These are phyloP conservation scores for Selenia dentaria DNA, from an alignment of 2,888 invertebrate species.

Conservation along the genomic window DNA sequence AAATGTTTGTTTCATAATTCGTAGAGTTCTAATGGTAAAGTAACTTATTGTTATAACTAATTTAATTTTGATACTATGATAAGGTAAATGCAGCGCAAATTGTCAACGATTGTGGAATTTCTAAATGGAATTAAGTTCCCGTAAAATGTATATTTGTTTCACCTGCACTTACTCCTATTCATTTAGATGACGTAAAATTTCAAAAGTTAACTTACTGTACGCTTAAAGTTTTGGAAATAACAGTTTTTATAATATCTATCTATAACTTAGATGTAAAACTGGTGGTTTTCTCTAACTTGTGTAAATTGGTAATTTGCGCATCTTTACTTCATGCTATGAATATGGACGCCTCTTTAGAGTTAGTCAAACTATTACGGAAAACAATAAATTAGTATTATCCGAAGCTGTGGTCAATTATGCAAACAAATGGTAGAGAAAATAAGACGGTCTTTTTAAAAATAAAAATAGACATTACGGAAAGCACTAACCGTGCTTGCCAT, in stretches of 20 bases:
- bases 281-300: constrained; percentile 67
- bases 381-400: constrained; percentile 24
- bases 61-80: constrained; percentile 42
- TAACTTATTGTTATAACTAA: constrained; percentile 43
- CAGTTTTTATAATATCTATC: constrained; percentile 65
- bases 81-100: constrained; percentile 49
- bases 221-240: constrained; percentile 53
- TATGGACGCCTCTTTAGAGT: constrained; percentile 81
- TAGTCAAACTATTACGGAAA: constrained; percentile 70
- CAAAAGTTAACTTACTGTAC: constrained; percentile 59
- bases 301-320: constrained; percentile 79
- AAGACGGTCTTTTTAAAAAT: too few species aligned
- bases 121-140: constrained; percentile 84
- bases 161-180: constrained; percentile 43
- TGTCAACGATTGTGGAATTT: constrained; percentile 51
- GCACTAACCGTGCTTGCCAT: too few species aligned
- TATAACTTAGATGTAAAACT: constrained; percentile 67
- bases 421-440: constrained; percentile 42
- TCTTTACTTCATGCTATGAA: constrained; percentile 77
- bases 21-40: constrained; percentile 40
- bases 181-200: constrained; percentile 66
- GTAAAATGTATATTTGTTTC: constrained; percentile 54
- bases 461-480: too few species aligned
- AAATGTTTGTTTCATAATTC: constrained; percentile 68
- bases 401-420: constrained; percentile 77